A percentile compares a stretch with the other conserved stretches of the same genome.
Evolutionary conservation across 2,888 invertebrate species (phyloP).

Genomic region (Anaspis maculata): DNA sequence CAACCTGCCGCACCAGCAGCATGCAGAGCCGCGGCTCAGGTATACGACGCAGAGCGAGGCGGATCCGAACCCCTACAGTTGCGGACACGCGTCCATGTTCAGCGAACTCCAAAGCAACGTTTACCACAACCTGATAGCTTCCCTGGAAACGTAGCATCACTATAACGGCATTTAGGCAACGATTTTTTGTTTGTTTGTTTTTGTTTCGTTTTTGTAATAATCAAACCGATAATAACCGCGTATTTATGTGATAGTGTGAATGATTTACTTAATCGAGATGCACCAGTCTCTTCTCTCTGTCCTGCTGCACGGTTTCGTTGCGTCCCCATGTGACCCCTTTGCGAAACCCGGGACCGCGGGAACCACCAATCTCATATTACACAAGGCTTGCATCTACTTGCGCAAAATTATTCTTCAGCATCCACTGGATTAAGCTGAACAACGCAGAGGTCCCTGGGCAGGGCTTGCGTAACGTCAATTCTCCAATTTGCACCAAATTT

Average conservation of each 20-base stretch:
- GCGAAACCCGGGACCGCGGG: too few relatives aligned
- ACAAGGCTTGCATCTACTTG: too few relatives aligned
- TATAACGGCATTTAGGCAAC: slow-evolving; percentile 15
- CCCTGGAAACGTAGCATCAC: slow-evolving; percentile 46
- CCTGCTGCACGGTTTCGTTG: too few relatives aligned
- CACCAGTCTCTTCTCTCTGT: too few relatives aligned
- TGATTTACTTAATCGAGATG: slow-evolving; percentile 10
- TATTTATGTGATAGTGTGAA: slow-evolving; percentile 23
- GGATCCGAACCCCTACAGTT: slow-evolving; percentile 39
- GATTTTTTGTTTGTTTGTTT: slow-evolving; percentile 8
- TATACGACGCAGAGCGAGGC: slow-evolving; percentile 18
- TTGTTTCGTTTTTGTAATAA: too few relatives aligned
- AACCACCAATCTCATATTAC: too few relatives aligned
- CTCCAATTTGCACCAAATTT: too few relatives aligned
- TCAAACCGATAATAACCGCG: slow-evolving; percentile 13
- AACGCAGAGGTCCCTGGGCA: too few relatives aligned
- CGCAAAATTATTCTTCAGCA: too few relatives aligned
- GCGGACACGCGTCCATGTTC: slow-evolving; percentile 59
- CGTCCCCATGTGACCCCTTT: too few relatives aligned
- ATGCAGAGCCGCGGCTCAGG: slow-evolving; percentile 21
- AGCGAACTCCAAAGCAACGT: slow-evolving; percentile 53
- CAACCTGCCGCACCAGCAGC: slow-evolving; percentile 28
- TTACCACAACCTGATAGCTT: slow-evolving; percentile 52
- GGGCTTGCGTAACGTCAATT: too few relatives aligned
- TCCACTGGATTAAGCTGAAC: too few relatives aligned